Base-by-base conservation (phyloP, 2,113 vertebrate genomes). In the Hydrochoerus hydrochaeris region DNA sequence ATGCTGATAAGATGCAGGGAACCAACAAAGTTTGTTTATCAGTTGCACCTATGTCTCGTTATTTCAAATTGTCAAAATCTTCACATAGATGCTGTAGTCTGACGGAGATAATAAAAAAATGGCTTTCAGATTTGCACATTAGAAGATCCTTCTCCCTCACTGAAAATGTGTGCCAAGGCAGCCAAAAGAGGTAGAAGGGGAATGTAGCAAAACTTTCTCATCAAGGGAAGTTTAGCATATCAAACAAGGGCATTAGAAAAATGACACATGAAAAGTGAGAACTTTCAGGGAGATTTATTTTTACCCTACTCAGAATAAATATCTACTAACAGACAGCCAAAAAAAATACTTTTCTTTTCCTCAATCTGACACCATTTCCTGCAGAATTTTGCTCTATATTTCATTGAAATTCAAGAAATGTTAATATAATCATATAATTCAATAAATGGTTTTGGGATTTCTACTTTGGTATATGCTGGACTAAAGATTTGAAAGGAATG, bases 211-310 rank as follows among this genome's bases (percentile, higher is more conserved):
- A 96, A 90, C 22, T 82, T 87, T 90, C 57, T 90, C 44, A 93
- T 81, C 84, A 94, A 94, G 54, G 41, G 41, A 90, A 95, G 63
- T 85, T 95, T 93, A 94, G 71, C 78, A 90, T 95, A 97, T 97
- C 88, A 93, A 96, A 96, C 44, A 94, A 92, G 24, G 41, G 63
- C 52, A 85, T 94, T 46, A 90, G 58, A 44, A 94, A 94, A 69
- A 85, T 58, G 81, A 95, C 71, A 92, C 57, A 93, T 78, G 44
- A 69, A 85, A 96, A 95, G 57, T 57, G 91, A 93, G 22, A 58
- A 60, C 52, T 84, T 94, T 90, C 80, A 94, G 7, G 54, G n/a
- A 94, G 44, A 91, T 3, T 41, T 11, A 77, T 93, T 90, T 96
- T 96, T 49, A 94, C 52, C 26, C 24, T 85, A 63, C 22, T 85